Conservation (phyloP, 2,888 invertebrate genomes). For the Ommatoiulus sabulosus region DNA sequence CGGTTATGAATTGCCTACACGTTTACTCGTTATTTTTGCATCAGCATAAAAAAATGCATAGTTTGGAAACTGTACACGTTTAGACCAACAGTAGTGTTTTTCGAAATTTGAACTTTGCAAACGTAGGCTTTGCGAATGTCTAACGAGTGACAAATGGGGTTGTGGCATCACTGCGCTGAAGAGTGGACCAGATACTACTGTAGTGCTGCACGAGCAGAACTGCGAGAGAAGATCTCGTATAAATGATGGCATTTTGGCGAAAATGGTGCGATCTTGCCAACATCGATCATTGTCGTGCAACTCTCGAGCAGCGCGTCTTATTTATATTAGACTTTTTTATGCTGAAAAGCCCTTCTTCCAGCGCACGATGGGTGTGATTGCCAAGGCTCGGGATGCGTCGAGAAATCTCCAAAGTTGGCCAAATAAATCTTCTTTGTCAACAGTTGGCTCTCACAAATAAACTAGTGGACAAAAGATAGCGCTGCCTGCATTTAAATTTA, state of each 20-base stretch:
- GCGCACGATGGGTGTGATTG: background rate
- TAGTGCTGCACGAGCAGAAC: background rate
- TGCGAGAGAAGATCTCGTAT: background rate
- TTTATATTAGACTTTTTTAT: constrained; percentile 21
- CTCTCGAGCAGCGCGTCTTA: constrained; percentile 5
- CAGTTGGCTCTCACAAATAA: constrained; percentile 17
- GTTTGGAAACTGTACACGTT: too few relatives aligned
- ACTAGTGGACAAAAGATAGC: constrained; percentile 28
- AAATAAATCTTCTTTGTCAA: constrained; percentile 28
- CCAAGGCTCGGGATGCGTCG: background rate
- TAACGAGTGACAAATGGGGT: background rate
- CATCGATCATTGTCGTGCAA: background rate
- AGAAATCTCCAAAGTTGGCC: constrained; percentile 27
- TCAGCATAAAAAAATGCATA: too few relatives aligned
- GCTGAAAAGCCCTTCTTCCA: background rate
- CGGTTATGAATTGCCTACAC: too few relatives aligned
- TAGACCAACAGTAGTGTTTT: too few relatives aligned
- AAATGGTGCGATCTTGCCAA: background rate
- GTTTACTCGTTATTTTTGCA: too few relatives aligned
- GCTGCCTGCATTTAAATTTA: background rate
- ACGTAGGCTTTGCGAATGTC: background rate
- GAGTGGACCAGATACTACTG: background rate
- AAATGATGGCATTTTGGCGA: constrained; percentile 5
- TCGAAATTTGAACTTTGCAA: too few relatives aligned
- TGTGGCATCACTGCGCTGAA: background rate